phyloP scores from a whole-genome alignment of 1,140 invertebrate genomes.

The Lepidurus packardi region DNA sequence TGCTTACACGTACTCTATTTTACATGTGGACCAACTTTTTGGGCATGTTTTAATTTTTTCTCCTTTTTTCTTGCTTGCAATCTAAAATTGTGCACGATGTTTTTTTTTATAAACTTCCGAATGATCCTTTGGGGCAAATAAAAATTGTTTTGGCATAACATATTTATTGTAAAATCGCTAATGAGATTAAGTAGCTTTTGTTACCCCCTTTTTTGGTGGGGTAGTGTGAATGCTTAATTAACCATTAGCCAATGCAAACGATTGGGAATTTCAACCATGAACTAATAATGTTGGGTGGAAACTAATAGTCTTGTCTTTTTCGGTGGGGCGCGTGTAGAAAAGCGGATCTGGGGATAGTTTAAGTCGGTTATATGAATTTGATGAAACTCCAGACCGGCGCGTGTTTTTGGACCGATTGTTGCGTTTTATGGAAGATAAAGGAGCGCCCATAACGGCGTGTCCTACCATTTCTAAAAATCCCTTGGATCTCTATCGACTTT shows the following conservation, averaged over 20 bases:
- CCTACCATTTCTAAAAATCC: slow-evolving; percentile 97
- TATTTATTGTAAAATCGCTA: not conserved
- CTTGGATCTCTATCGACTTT: slow-evolving; percentile 92
- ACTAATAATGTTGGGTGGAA: too few species aligned
- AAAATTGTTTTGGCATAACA: not conserved
- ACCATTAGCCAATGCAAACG: too few species aligned
- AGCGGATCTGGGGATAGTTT: slow-evolving; percentile 22
- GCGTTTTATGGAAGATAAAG: slow-evolving; percentile 86
- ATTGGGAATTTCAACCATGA: too few species aligned
- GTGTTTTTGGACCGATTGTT: slow-evolving; percentile 87
- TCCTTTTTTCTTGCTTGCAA: not conserved
- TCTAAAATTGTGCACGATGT: not conserved
- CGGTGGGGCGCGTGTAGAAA: slow-evolving; percentile 12
- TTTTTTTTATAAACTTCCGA: not conserved
- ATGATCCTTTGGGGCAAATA: not conserved
- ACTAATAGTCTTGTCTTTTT: too few species aligned
- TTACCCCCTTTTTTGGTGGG: not conserved
- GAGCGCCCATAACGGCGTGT: slow-evolving; percentile 86
- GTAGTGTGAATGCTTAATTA: too few species aligned
- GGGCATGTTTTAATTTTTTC: not conserved
- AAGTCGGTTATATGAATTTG: slow-evolving; percentile 80
- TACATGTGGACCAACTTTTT: not conserved
- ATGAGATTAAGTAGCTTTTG: not conserved
- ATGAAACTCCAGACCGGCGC: slow-evolving; percentile 83
- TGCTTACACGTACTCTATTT: slow-evolving; percentile 16